phyloP scores from a whole-genome alignment of 2,888 invertebrate species.

The Apodemia zela region DNA sequence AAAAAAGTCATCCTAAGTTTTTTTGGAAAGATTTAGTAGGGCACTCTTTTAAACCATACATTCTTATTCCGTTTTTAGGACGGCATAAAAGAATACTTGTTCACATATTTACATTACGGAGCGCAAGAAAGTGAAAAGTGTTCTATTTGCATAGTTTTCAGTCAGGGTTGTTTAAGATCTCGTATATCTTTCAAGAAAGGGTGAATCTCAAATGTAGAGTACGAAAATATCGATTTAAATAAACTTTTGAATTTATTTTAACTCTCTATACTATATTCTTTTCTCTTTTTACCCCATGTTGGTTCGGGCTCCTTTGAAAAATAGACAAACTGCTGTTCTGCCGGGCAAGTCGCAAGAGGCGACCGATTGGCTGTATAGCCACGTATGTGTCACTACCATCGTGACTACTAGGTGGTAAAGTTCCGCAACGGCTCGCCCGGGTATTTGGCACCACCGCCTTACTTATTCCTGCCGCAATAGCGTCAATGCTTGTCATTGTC shows the following conservation, averaged over 20 bases:
- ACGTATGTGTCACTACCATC: no score
- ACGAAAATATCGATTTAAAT: neutral
- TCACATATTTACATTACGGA: constrained; percentile 9
- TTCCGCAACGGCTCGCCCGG: no score
- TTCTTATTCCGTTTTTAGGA: constrained; percentile 7
- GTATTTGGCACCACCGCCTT: no score
- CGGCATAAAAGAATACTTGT: neutral
- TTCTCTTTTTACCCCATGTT: no score
- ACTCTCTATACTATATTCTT: no score
- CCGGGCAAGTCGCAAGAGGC: no score
- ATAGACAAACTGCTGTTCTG: no score
- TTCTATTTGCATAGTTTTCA: constrained; percentile 14
- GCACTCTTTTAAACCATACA: neutral
- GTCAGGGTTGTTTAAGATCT: constrained; percentile 9
- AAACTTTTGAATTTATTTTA: neutral
- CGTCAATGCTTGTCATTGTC: no score
- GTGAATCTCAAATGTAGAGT: constrained; percentile 3
- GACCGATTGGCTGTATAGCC: no score
- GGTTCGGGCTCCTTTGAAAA: no score
- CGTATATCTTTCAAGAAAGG: constrained; percentile 4
- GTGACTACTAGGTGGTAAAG: no score
- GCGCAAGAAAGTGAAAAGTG: constrained; percentile 7
- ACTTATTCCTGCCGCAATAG: no score
- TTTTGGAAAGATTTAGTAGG: constrained; percentile 9
- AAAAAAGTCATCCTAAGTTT: neutral